These are phyloP conservation scores for Criorhina ranunculi DNA, from an alignment of 2,888 invertebrate species.

Conservation along the genomic window DNA sequence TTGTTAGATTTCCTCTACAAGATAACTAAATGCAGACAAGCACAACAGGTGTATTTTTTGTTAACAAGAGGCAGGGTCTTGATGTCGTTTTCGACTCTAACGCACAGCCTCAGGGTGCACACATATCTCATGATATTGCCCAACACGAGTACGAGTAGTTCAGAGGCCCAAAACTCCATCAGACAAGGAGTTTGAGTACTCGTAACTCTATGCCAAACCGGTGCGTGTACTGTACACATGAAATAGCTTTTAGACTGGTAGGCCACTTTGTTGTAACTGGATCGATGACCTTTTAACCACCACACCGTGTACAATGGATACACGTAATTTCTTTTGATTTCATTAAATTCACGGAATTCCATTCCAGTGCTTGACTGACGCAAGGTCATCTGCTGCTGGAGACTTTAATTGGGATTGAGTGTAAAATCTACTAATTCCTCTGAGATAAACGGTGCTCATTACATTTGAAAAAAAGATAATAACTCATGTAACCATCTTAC, in stretches of 20 bases:
- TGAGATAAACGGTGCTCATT: too few species aligned
- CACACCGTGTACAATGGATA: conserved; percentile 17
- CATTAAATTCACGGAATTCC: conserved; percentile 14
- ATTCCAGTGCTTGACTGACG: conserved; percentile 25
- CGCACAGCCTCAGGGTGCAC: conserved; percentile 52
- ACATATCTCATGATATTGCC: conserved; percentile 24
- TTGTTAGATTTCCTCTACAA: conserved; percentile 43
- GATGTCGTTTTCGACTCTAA: conserved; percentile 22
- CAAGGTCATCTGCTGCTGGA: conserved; percentile 46
- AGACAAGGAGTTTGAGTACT: too few species aligned
- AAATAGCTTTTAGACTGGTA: conserved; percentile 38
- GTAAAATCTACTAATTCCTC: too few species aligned
- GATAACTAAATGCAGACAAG: conserved; percentile 29
- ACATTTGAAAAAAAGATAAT: too few species aligned
- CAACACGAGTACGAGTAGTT: conserved; percentile 26
- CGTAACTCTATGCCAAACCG: conserved; percentile 11
- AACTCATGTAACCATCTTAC: too few species aligned
- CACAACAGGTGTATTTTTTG: conserved; percentile 38
- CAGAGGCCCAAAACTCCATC: not conserved
- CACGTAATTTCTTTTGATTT: conserved; percentile 9
- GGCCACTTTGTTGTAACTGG: conserved; percentile 34
- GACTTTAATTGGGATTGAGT: not conserved
- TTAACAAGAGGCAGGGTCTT: conserved; percentile 21
- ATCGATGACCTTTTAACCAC: conserved; percentile 69
- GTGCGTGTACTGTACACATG: conserved; percentile 59